Evolutionary conservation across 2,888 invertebrate species (phyloP), one percentile per base, ranked within the genome.

Genomic region (Heliconius sara): DNA sequence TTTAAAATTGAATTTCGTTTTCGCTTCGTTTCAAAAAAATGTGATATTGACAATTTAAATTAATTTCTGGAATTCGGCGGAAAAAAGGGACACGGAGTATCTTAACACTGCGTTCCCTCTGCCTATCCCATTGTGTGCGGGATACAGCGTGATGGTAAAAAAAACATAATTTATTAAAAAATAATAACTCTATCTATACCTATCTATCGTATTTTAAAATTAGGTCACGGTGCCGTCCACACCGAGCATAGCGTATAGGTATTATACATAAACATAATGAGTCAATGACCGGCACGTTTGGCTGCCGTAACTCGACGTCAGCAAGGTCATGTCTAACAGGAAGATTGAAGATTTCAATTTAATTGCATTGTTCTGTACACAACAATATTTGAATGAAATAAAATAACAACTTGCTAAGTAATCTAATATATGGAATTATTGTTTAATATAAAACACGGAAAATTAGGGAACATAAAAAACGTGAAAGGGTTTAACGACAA

Each of bases 271-370:
- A 80, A 81, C 79, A 81, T 87, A 85, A 84, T 85, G 88, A 88
- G 93, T 93, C 92, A 91, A 90, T 87, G 93, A 92, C 93, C 93
- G 88, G 47, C 80, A 68, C 81, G 78, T 78, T 79, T 75, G 78
- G 79, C 83, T 85, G 84, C 87, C 88, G 85, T 86, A 88, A 87
- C 87, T 81, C 76, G 78, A 82, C 80, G 86, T 85, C 86, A 87
- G 89, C 93, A 93, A 93, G 93, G 93, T 91, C 93, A 89, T 86
- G 84, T 76, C 22, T 43, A 74, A 78, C 76, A 79, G 72, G 79
- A 79, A 82, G 76, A 78, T 65, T 76, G 80, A 63, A 66, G 78
- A 71, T 67, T 60, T 72, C n/a, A 76, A 57, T n/a, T 67, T 19
- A 72, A 43, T 67, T 67, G 10, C n/a, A 66, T 72, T 65, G 22